Conservation (phyloP, 2,113 vertebrate genomes). For the Thryonomys swinderianus region DNA sequence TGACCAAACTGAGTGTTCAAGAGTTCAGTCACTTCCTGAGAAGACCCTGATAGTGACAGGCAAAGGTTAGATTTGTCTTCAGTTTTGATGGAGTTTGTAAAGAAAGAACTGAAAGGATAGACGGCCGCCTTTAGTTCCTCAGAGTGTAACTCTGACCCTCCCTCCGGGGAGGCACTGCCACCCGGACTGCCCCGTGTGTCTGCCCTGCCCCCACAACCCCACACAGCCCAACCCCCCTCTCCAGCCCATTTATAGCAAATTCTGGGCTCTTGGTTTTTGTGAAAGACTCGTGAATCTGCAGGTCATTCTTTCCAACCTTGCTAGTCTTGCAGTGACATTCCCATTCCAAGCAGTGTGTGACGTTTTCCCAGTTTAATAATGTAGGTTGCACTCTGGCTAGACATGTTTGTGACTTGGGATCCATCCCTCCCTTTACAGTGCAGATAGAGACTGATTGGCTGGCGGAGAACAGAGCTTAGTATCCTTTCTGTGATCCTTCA, state of each 20-base stretch:
- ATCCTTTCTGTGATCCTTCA: not conserved
- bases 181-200: no score
- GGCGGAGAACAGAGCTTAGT: not conserved
- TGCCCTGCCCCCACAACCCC: not conserved
- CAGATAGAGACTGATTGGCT: not conserved
- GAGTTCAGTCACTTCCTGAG: not conserved
- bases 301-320: not conserved
- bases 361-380: not conserved
- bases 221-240: not conserved
- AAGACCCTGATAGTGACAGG: not conserved
- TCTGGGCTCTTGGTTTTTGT: not conserved
- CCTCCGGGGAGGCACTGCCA: not conserved
- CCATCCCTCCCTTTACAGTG: not conserved
- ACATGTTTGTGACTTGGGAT: not conserved
- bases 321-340: not conserved
- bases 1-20: not conserved
- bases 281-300: not conserved
- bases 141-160: not conserved
- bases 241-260: not conserved
- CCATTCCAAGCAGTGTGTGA: not conserved
- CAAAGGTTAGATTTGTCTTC: not conserved
- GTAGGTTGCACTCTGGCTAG: not conserved
- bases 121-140: not conserved
- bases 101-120: not conserved
- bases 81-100: not conserved